phyloP scores from a whole-genome alignment of 2,113 vertebrate species.

The Myocastor coypus region DNA sequence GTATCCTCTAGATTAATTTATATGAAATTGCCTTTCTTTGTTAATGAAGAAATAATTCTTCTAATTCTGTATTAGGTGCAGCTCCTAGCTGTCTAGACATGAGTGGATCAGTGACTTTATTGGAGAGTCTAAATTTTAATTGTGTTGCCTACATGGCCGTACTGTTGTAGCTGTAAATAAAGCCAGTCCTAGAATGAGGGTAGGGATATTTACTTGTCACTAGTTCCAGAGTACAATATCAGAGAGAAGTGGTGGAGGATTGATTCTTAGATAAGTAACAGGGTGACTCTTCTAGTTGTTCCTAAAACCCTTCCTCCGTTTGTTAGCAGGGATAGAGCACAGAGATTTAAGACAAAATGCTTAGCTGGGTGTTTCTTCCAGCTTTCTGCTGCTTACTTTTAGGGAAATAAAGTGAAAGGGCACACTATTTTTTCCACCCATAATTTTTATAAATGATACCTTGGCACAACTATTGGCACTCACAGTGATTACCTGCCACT shows the following conservation, averaged over 20 bases:
- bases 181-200: neutral
- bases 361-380: neutral
- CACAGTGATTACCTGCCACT: neutral
- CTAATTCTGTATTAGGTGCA: neutral
- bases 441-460: constrained; percentile 7
- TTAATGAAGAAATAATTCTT: constrained; percentile 6
- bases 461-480: neutral
- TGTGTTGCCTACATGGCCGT: neutral
- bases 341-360: neutral
- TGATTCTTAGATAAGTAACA: neutral
- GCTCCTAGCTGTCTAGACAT: neutral
- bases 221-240: neutral
- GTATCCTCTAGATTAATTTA: neutral
- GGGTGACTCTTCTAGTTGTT: neutral
- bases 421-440: neutral
- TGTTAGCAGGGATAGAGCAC: neutral
- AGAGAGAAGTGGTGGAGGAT: neutral
- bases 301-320: neutral
- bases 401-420: neutral
- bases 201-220: neutral
- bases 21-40: neutral
- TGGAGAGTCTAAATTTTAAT: constrained; percentile 10
- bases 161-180: neutral
- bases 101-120: neutral
- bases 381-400: neutral